Evolutionary conservation across 2,113 vertebrate genomes (phyloP), one percentile per base, ranked within the genome.

Genomic region (Bubalus kerabau): DNA sequence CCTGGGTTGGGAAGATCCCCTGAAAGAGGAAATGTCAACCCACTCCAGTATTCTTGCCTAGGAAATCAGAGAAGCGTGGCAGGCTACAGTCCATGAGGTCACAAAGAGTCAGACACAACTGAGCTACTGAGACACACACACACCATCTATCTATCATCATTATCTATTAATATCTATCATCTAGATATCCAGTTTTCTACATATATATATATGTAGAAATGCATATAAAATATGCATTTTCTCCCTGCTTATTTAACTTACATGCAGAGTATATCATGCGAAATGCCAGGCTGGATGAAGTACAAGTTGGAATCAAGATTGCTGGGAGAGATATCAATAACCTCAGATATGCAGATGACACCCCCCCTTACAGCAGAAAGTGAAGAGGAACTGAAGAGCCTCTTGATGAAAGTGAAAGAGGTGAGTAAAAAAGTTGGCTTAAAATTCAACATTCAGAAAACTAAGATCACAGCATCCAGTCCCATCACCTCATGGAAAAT

Each of bases 41-140:
- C 9, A 43, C 11, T 43, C 21, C 36, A 74, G 21, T 74, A 74
- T 74, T 74, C 11, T 74, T 74, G 36, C 71, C 71, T 24, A 40
- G 21, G 36, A 40, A 24, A 74, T 40, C 71, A 43, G 36, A 43
- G 71, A 43, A 40, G 71, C 36, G 21, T 0, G 0, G 21, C 0
- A 0, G 71, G 11, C 36, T 74, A 43, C 36, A 40, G 67, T 40
- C 21, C 21, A 74, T 74, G 36, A 11, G 71, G 23, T 74, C 23
- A 43, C 21, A 74, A 43, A 43, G 5, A 74, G 36, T 74, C 36
- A 43, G 71, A 74, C 71, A 40, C 71, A 43, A 43, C 11, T 74
- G 71, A 74, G 21, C 71, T 40, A 43, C 71, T 74, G 36, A 74
- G 21, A 40, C 21, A 74, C 71, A 24, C 19, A 40, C 11, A 24